These are phyloP conservation scores for Percopsis transmontana DNA, from an alignment of 2,113 vertebrate species.

Conservation along the genomic window DNA sequence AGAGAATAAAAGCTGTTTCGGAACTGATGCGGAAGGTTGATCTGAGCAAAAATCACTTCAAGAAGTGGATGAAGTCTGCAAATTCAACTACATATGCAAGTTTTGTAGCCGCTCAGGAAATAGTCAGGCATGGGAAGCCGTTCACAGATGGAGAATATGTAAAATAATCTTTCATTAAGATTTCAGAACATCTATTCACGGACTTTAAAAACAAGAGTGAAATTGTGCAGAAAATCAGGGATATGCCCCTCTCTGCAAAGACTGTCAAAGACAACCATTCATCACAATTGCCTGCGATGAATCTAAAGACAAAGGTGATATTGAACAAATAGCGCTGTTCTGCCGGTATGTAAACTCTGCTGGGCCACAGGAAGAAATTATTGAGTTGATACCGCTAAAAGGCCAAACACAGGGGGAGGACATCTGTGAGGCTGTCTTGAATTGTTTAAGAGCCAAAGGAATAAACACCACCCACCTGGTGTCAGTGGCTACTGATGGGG, in stretches of 20 bases:
- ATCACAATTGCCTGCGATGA: too few species aligned
- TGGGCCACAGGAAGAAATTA: slow-evolving; percentile 30
- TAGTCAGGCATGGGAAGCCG: slow-evolving; percentile 21
- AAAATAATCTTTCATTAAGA: slow-evolving; percentile 11
- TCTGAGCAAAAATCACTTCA: slow-evolving; percentile 15
- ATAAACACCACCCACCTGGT: slow-evolving; percentile 35
- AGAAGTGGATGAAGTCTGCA: slow-evolving; percentile 24
- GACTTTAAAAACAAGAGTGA: slow-evolving; percentile 17
- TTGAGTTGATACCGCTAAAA: slow-evolving; percentile 35
- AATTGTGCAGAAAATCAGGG: slow-evolving; percentile 36
- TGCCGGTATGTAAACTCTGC: slow-evolving; percentile 36
- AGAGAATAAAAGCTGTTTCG: slow-evolving; percentile 5
- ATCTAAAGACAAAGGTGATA: too few species aligned
- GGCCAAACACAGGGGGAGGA: slow-evolving; percentile 16
- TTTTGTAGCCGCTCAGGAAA: slow-evolving; percentile 27
- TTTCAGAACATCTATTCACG: slow-evolving; percentile 6
- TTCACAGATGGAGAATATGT: slow-evolving; percentile 17
- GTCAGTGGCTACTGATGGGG: slow-evolving; percentile 30
- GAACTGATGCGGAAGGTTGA: slow-evolving; percentile 15
- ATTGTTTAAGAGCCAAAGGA: slow-evolving; percentile 24
- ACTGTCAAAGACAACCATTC: too few species aligned
- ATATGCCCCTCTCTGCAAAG: too few species aligned
- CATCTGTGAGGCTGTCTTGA: slow-evolving; percentile 32
- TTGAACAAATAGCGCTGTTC: too few species aligned
- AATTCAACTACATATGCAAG: too few species aligned